Evolutionary conservation across 1,140 invertebrate species (phyloP).

Genomic region (Microvelia longipes): DNA sequence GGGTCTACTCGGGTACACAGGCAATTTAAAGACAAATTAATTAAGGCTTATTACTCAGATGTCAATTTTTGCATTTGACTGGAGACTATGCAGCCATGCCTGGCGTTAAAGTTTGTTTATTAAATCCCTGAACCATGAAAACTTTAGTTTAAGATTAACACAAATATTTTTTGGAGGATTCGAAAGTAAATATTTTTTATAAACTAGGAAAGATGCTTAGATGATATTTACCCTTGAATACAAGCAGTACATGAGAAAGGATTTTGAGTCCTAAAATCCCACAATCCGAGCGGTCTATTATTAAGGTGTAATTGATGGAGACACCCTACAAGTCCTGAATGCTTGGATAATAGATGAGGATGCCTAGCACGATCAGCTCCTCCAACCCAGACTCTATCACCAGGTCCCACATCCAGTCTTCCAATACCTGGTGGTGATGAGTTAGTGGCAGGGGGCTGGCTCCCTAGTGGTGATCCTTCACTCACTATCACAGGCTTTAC

Average conservation of each 20-base stretch:
- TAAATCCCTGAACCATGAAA: too few species aligned
- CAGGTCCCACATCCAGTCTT: slow-evolving; percentile 34
- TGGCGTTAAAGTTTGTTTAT: too few species aligned
- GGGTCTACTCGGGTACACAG: too few species aligned
- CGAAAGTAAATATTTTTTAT: too few species aligned
- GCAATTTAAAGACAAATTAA: too few species aligned
- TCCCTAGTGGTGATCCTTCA: slow-evolving; percentile 25
- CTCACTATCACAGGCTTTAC: slow-evolving; percentile 33
- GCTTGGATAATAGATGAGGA: slow-evolving; percentile 21
- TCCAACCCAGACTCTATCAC: slow-evolving; percentile 41
- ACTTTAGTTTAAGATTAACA: too few species aligned
- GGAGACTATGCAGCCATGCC: too few species aligned
- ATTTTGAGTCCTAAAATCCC: slow-evolving; percentile 61
- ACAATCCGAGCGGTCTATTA: slow-evolving; percentile 62
- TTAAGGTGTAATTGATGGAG: slow-evolving; percentile 63
- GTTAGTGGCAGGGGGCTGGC: slow-evolving; percentile 29
- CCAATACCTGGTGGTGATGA: slow-evolving; percentile 35
- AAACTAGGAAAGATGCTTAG: not conserved
- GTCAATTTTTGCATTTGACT: too few species aligned
- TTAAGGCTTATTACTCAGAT: too few species aligned
- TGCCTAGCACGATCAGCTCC: slow-evolving; percentile 32
- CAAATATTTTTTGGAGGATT: too few species aligned
- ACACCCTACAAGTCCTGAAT: slow-evolving; percentile 48
- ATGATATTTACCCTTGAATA: slow-evolving; percentile 43
- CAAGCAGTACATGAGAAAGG: slow-evolving; percentile 56